phyloP scores from a whole-genome alignment of 2,797 vertebrate genomes.

The Delichon dasypus region DNA sequence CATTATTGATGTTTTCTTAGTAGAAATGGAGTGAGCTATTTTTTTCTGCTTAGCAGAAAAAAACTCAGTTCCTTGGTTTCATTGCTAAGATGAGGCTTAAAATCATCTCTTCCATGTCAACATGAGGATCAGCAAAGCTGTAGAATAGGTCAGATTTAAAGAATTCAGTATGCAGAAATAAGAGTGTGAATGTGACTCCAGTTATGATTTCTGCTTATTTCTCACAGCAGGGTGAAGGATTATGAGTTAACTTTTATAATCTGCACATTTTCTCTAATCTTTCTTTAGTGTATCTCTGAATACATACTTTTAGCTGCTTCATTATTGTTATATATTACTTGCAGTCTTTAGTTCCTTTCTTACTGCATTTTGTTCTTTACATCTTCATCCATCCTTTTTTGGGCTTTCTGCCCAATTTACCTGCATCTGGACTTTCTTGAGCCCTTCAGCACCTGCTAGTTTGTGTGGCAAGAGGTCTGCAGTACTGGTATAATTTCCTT shows the following conservation, averaged over 20 bases:
- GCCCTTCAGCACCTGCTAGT: background rate
- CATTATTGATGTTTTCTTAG: background rate
- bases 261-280: background rate
- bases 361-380: background rate
- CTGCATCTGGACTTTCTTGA: background rate
- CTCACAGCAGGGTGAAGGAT: background rate
- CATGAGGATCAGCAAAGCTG: background rate
- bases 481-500: background rate
- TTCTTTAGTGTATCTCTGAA: background rate
- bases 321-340: background rate
- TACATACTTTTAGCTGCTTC: background rate
- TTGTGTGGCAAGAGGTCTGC: background rate
- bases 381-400: background rate
- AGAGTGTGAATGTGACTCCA: background rate
- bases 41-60: background rate
- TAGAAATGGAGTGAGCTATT: background rate
- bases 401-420: background rate
- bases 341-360: background rate
- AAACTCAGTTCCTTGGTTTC: background rate
- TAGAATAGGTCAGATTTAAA: background rate
- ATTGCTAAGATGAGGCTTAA: background rate
- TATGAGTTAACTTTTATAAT: background rate
- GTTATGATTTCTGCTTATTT: slow-evolving; percentile 5
- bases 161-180: background rate
- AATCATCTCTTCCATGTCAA: background rate